Evolutionary conservation across 2,888 invertebrate genomes (phyloP), one percentile per base, ranked within the genome.

Genomic region (Junonia oenone): DNA sequence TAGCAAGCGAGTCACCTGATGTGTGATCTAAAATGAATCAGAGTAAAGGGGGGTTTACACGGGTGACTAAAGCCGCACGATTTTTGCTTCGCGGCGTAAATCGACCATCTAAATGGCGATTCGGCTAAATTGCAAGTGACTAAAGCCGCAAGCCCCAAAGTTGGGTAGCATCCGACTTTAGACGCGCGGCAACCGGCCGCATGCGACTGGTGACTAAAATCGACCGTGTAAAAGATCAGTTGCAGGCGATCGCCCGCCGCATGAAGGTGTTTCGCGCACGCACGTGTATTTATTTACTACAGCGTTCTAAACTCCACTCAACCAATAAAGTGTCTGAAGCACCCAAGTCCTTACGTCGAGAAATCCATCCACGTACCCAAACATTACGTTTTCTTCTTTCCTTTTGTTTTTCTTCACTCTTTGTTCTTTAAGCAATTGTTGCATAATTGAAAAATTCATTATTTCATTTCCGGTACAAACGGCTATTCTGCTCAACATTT

Each of bases 131-230:
- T 14, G 35, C 35, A 45, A 45, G 45, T 29, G 27, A 45, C 27
- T 27, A 22, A 45, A 27, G 45, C 45, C 45, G 68, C 71, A 68
- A 71, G 70, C 65, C 67, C 66, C 69, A 68, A 72, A 71, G 71
- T 72, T 68, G 65, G 65, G 67, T 70, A 71, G 69, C 68, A 68
- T 69, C 68, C 68, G 70, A 72, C 67, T 69, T 70, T 67, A 61
- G 64, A 68, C 68, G 68, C 69, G 68, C 68, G 69, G 67, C 69
- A 5, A 69, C 66, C 65, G 68, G 68, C 69, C 67, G 68, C 67
- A 71, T 69, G 67, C 66, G 65, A 46, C 69, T 66, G 68, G 67
- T 67, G 66, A 61, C 56, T 56, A 61, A 56, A 58, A 58, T 58
- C 52, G 58, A 53, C 59, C 53, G 54, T 56, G 59, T 47, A 59